A percentile compares a stretch with the other conserved stretches of the same genome.
Conservation (phyloP, 2,888 invertebrate genomes). For the Hypsopygia costalis region DNA sequence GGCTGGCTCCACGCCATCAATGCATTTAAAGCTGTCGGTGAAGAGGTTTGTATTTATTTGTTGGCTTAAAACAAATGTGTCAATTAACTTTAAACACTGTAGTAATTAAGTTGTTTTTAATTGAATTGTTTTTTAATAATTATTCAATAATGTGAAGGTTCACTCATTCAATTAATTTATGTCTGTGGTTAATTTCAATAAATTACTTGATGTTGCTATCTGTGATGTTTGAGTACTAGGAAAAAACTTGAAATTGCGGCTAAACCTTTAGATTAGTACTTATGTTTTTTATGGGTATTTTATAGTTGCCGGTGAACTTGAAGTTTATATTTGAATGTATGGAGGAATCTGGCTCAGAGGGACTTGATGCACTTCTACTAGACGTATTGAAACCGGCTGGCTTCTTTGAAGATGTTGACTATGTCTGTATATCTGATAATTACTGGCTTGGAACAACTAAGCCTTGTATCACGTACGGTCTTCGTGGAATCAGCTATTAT, state of each 20-base stretch:
- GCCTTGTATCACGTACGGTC: slow-evolving; percentile 98
- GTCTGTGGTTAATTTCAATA: too few relatives aligned
- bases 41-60: slow-evolving; percentile 51
- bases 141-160: too few relatives aligned
- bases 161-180: too few relatives aligned
- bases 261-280: too few relatives aligned
- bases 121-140: too few relatives aligned
- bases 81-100: too few relatives aligned
- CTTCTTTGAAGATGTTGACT: slow-evolving; percentile 93
- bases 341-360: slow-evolving; percentile 98
- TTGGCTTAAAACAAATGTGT: too few relatives aligned
- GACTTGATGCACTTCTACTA: slow-evolving; percentile 92
- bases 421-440: slow-evolving; percentile 98
- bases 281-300: too few relatives aligned
- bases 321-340: slow-evolving; percentile 98
- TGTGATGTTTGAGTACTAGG: too few relatives aligned
- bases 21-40: slow-evolving; percentile 87
- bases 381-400: slow-evolving; percentile 79
- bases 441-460: slow-evolving; percentile 99
- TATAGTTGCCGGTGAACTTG: slow-evolving; percentile 85
- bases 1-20: slow-evolving; percentile 98
- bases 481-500: slow-evolving; percentile 96
- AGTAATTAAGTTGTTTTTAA: too few relatives aligned
- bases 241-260: too few relatives aligned
- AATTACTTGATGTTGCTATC: too few relatives aligned